Base-by-base conservation (phyloP, 2,113 vertebrate genomes). In the Agapornis roseicollis region DNA sequence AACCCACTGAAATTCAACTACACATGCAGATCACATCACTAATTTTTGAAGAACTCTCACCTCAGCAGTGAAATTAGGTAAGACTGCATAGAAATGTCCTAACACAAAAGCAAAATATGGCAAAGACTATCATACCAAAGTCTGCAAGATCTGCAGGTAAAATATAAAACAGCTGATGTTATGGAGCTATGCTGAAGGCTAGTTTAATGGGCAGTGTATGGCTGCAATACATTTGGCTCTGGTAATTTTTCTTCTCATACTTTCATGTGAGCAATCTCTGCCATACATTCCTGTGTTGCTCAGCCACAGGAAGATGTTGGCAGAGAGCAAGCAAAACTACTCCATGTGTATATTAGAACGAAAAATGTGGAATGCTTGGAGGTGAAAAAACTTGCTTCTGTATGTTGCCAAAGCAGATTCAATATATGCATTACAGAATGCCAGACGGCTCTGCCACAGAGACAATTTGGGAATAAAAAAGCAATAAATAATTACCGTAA, bases 301-400 rank as follows among this genome's bases (percentile, higher is more conserved):
- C 74, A 83, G 90, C 88, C 90, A 88, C 74, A 73, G 46, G 58
- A 80, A 2, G 5, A 53, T 58, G 74, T 49, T 94, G 89, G 81
- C 89, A 88, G 81, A 60, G 28, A 93, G n/a, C 20, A 80, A 55
- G 58, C 3, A 15, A 80, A 92, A 61, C 49, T 71, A 69, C 50
- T 85, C 46, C 63, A 24, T 60, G 49, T 50, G 85, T 82, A 58
- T 50, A 83, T 70, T 63, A 58, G 63, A 91, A 91, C 60, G 72
- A 91, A 88, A 94, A 93, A 93, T 39, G 46, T 83, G 82, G 88
- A 90, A 97, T 92, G 39, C 68, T 88, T 60, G 35, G 60, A 53
- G 76, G 61, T 73, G 63, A 95, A 90, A 83, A 69, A 46, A 6
- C 27, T 88, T 88, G 52, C 46, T 76, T 65, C 53, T 77, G 1